A percentile compares a stretch with the other conserved stretches of the same genome.
Evolutionary conservation across 2,888 invertebrate species (phyloP).

Genomic region (Oscheius sp.): DNA sequence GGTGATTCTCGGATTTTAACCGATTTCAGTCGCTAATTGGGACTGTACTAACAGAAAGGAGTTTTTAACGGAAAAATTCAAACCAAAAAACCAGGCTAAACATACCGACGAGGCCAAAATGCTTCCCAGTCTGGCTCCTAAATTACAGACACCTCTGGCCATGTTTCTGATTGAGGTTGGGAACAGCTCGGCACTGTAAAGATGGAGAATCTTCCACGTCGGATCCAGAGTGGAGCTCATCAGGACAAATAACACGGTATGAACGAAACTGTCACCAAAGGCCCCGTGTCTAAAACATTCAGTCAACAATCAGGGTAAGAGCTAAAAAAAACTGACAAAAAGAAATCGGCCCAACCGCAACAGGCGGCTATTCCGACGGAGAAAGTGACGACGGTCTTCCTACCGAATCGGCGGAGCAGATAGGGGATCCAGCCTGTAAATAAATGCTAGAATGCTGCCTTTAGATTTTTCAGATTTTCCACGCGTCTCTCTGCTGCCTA

Average conservation of each 20-base stretch:
- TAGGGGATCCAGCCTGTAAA: slow-evolving; percentile 63
- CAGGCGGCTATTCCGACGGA: slow-evolving; percentile 49
- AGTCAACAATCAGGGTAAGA: too few relatives aligned
- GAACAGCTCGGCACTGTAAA: slow-evolving; percentile 61
- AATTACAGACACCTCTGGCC: slow-evolving; percentile 68
- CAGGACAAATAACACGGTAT: slow-evolving; percentile 20
- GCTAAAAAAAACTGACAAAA: background rate
- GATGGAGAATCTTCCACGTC: slow-evolving; percentile 70
- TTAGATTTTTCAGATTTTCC: too few relatives aligned
- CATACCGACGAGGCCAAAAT: slow-evolving; percentile 64
- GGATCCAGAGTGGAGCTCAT: slow-evolving; percentile 57
- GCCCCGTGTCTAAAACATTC: too few relatives aligned
- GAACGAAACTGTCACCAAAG: slow-evolving; percentile 29
- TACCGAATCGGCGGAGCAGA: slow-evolving; percentile 54
- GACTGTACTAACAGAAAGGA: too few relatives aligned
- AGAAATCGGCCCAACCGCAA: too few relatives aligned
- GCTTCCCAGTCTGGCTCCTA: slow-evolving; percentile 62
- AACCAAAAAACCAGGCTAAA: background rate
- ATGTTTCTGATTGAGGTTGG: slow-evolving; percentile 57
- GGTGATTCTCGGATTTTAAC: too few relatives aligned
- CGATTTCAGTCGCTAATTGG: too few relatives aligned
- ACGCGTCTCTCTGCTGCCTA: too few relatives aligned
- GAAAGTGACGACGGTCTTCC: slow-evolving; percentile 57
- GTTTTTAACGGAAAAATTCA: too few relatives aligned
- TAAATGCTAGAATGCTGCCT: too few relatives aligned